These are phyloP conservation scores for Eristalis arbustorum DNA, from an alignment of 2,888 invertebrate genomes.

Conservation along the genomic window DNA sequence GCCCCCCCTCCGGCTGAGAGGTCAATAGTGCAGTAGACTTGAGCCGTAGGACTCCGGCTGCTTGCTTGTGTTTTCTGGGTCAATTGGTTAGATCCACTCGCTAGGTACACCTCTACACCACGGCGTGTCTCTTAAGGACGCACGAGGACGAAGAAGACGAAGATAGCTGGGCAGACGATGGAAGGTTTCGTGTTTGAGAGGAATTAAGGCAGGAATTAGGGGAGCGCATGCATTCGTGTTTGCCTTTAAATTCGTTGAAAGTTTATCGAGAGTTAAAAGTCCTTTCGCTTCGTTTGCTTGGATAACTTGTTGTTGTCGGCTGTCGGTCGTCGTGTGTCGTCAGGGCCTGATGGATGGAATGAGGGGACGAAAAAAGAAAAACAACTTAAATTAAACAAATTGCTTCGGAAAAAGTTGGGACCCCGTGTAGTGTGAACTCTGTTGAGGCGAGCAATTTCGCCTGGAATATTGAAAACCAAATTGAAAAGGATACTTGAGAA, in stretches of 20 bases:
- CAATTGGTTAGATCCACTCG: conserved; percentile 49
- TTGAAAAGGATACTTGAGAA: conserved; percentile 41
- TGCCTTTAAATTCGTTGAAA: conserved; percentile 65
- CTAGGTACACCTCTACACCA: background rate
- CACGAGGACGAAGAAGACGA: background rate
- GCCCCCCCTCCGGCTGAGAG: conserved; percentile 40
- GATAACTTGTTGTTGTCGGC: conserved; percentile 10
- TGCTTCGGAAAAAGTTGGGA: conserved; percentile 32
- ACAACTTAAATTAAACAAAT: background rate
- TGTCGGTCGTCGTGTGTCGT: background rate
- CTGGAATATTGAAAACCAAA: conserved; percentile 50
- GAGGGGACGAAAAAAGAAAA: background rate
- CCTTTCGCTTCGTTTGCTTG: conserved; percentile 3
- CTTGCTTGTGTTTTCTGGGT: conserved; percentile 52
- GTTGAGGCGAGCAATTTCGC: conserved; percentile 26
- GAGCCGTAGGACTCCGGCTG: conserved; percentile 28
- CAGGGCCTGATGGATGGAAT: background rate
- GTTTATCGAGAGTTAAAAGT: conserved; percentile 53
- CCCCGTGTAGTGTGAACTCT: conserved; percentile 32
- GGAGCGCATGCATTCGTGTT: conserved; percentile 60
- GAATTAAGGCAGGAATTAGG: conserved; percentile 61
- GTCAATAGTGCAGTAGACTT: conserved; percentile 61
- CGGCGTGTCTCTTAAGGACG: conserved; percentile 8
- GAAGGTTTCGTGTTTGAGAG: conserved; percentile 52
- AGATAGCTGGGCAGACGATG: background rate